Evolutionary conservation across 1,140 invertebrate genomes (phyloP), one percentile per base, ranked within the genome.

Genomic region (Solenopsis fugax): DNA sequence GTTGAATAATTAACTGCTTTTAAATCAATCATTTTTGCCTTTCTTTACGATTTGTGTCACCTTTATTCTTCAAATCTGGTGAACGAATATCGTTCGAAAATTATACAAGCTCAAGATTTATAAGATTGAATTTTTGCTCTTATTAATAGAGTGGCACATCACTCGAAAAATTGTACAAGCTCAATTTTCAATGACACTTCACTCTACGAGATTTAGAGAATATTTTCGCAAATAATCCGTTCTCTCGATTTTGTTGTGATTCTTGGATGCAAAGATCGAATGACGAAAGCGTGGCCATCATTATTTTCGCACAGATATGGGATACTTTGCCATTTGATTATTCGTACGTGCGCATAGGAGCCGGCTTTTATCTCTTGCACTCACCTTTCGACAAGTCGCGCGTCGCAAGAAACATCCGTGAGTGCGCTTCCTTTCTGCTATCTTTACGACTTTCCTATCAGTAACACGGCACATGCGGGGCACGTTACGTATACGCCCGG

Each of bases 401-500:
- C 78, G 24, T 29, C 18, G 65, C 60, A 82, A 86, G 84, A 88
- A 88, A 21, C 24, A 56, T 85, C 77, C 64, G 56, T 69, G 52
- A 62, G 34, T 52, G 60, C 52, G 52, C 69, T 73, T 62, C 78
- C 65, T 50, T 2, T 48, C n/a, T 24, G 29, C 75, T 91, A 91
- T 91, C 91, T 90, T 91, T 91, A 91, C 85, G 91, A 85, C 90
- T 91, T 90, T 90, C 85, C 90, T 88, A 91, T 91, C 90, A 84
- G 78, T 87, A 29, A 56, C 50, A 45, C 85, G 89, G 73, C 80
- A 37, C 80, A 90, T 88, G 48, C 87, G 64, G 86, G 48, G 41
- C 89, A 81, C 81, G 67, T 88, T 89, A 86, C 18, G 52, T 88
- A 85, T 67, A 77, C 64, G 73, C 58, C 29, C 24, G 7, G 18